Conservation (phyloP, 2,113 vertebrate species). For the Xenopus borealis region DNA sequence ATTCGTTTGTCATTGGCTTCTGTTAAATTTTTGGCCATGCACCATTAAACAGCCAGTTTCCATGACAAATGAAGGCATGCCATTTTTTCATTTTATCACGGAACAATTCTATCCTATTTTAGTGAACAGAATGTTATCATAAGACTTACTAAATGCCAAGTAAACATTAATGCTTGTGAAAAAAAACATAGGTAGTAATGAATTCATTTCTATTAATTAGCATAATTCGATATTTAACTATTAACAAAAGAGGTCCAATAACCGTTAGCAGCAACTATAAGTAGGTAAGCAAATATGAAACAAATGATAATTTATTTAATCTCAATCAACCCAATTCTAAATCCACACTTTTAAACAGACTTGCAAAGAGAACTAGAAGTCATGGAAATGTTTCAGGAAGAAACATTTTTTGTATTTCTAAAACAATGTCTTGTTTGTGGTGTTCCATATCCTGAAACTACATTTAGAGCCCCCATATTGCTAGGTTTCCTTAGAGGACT, state of each 20-base stretch:
- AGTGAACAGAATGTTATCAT: neutral
- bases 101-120: conserved; percentile 6
- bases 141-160: conserved; percentile 15
- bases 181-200: conserved; percentile 14
- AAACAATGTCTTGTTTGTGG: no score
- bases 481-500: no score
- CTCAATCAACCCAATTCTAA: no score
- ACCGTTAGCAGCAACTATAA: no score
- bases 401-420: no score
- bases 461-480: no score
- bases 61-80: neutral
- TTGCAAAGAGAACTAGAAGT: no score
- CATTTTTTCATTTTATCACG: conserved; percentile 3
- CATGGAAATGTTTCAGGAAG: no score
- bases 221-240: conserved; percentile 12
- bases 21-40: neutral
- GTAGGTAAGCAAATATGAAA: no score
- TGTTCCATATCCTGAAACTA: no score
- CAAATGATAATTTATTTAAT: no score
- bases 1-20: neutral
- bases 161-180: conserved; percentile 3
- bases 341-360: no score
- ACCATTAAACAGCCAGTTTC: neutral
- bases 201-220: conserved; percentile 31
- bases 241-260: conserved; percentile 26